Evolutionary conservation across 2,113 vertebrate genomes (phyloP).

Genomic region (Gavia stellata): DNA sequence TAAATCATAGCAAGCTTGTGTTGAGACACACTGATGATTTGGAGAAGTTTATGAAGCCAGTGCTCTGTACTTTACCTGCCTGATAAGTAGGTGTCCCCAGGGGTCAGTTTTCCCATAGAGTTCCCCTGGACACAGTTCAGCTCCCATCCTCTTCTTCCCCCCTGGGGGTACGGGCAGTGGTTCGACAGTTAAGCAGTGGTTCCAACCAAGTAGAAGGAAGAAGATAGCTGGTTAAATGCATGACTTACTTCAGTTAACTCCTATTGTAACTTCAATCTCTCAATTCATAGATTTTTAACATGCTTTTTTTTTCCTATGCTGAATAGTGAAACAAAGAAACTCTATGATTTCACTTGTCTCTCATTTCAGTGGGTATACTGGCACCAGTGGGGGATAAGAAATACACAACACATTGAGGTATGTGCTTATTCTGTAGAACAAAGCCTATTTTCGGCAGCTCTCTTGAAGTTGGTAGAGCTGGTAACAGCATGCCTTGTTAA

Average conservation of each 20-base stretch:
- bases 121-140: background rate
- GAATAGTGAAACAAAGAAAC: background rate
- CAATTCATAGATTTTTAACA: background rate
- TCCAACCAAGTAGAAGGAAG: background rate
- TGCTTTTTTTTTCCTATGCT: background rate
- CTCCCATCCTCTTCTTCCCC: background rate
- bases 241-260: background rate
- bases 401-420: background rate
- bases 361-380: constrained; percentile 36
- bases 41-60: background rate
- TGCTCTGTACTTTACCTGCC: background rate
- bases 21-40: background rate
- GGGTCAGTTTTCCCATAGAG: background rate
- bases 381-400: constrained; percentile 37
- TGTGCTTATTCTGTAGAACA: background rate
- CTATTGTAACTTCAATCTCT: background rate
- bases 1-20: background rate
- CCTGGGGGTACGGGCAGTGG: accelerated
- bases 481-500: background rate
- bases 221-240: background rate
- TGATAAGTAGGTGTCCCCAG: background rate
- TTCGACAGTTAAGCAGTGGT: background rate
- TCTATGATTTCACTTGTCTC: constrained; percentile 13
- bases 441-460: background rate
- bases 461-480: background rate